Percentiles rank a stretch among this genome's conserved stretches.
These are phyloP conservation scores for Polypterus senegalus DNA, from an alignment of 2,113 vertebrate species.

Conservation along the genomic window DNA sequence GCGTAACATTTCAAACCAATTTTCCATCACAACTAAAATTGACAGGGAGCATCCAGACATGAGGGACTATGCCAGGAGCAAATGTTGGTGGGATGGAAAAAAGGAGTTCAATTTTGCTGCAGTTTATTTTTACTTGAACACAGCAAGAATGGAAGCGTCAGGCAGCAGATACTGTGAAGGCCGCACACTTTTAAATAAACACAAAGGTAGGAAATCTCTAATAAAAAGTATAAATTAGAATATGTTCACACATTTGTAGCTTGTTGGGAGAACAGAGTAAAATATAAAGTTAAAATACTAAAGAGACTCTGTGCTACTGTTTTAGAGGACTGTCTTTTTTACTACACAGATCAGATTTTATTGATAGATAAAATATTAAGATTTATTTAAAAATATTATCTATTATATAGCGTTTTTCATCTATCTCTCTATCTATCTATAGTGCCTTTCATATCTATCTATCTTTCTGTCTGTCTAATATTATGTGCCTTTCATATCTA, in stretches of 20 bases:
- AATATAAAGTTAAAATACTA: too few species aligned
- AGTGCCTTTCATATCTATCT: background rate
- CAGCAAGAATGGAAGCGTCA: slow-evolving; percentile 64
- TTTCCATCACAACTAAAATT: slow-evolving; percentile 79
- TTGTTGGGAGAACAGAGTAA: too few species aligned
- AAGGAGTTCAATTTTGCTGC: slow-evolving; percentile 73
- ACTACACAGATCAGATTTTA: too few species aligned
- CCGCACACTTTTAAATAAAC: slow-evolving; percentile 69
- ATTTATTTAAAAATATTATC: slow-evolving; percentile 13
- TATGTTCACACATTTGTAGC: background rate
- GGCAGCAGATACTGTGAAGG: slow-evolving; percentile 71
- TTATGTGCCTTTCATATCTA: too few species aligned
- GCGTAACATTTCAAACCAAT: slow-evolving; percentile 89
- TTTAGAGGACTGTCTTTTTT: too few species aligned
- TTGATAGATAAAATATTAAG: too few species aligned
- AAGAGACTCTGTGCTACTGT: too few species aligned
- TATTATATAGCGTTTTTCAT: too few species aligned
- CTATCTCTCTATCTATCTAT: too few species aligned
- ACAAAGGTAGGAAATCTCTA: slow-evolving; percentile 45
- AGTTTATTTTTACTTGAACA: slow-evolving; percentile 64
- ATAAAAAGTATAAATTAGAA: background rate
- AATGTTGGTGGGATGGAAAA: slow-evolving; percentile 84
- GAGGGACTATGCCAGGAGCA: slow-evolving; percentile 62
- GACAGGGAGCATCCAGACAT: slow-evolving; percentile 71
- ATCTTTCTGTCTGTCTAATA: slow-evolving; percentile 8